Percentiles rank a stretch among this genome's conserved stretches.
phyloP scores from a whole-genome alignment of 2,888 invertebrate genomes.

The Andrena minutula region DNA sequence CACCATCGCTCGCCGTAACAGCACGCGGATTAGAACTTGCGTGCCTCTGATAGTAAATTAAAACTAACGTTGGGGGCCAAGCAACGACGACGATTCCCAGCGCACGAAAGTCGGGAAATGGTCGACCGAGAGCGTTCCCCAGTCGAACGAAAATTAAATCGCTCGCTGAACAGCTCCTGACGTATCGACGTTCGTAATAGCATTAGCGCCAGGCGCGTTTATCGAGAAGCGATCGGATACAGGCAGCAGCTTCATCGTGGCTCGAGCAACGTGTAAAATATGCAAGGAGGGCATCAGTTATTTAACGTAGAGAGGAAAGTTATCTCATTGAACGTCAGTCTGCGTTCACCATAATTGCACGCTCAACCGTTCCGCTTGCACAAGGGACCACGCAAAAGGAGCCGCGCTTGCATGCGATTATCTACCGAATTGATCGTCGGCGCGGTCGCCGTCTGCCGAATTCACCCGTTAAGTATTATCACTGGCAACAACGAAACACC shows the following conservation, averaged over 20 bases:
- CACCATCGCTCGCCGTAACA: too few relatives aligned
- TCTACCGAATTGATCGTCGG: conserved; percentile 46
- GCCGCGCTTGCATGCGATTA: conserved; percentile 22
- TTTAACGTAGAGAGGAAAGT: conserved; percentile 26
- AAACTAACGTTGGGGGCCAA: background rate
- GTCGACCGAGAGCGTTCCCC: conserved; percentile 1
- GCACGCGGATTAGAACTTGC: too few relatives aligned
- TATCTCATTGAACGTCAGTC: conserved; percentile 40
- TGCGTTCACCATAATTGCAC: conserved; percentile 51
- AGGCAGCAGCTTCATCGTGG: background rate
- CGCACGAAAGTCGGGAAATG: conserved; percentile 3
- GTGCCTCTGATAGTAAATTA: background rate
- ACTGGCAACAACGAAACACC: background rate
- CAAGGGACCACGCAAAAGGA: conserved; percentile 27
- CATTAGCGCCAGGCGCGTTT: conserved; percentile 32
- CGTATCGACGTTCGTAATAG: conserved; percentile 2
- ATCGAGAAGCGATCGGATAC: conserved; percentile 27
- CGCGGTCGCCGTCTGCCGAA: conserved; percentile 31
- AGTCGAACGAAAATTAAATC: conserved; percentile 25
- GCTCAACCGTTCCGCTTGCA: conserved; percentile 19
- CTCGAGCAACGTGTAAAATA: conserved; percentile 26
- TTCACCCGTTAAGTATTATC: conserved; percentile 12
- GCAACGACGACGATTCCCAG: too few relatives aligned
- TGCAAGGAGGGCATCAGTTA: conserved; percentile 29
- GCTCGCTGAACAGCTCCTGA: conserved; percentile 5